Evolutionary conservation across 2,797 vertebrate genomes (phyloP).

Genomic region (Spatula versicolor): DNA sequence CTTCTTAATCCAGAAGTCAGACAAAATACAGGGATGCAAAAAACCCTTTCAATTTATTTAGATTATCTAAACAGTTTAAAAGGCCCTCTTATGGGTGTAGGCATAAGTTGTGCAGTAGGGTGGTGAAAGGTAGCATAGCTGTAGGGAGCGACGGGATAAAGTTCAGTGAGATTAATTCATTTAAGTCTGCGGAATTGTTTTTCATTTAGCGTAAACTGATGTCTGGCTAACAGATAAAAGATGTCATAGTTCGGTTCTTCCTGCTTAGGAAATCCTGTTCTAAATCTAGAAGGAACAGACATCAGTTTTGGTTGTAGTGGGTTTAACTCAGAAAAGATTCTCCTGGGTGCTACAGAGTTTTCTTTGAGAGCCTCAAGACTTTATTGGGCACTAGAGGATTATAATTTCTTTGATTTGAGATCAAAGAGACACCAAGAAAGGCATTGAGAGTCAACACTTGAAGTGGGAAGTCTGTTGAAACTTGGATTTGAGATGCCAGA

Average conservation of each 20-base stretch:
- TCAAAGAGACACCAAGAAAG: background rate
- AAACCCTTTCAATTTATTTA: background rate
- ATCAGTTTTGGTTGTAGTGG: background rate
- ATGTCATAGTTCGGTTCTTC: background rate
- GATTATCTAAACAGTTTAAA: background rate
- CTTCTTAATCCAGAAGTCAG: background rate
- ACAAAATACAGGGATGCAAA: background rate
- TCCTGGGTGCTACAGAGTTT: background rate
- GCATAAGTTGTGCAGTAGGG: background rate
- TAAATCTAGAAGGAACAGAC: background rate
- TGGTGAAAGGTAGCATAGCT: background rate
- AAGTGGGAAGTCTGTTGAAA: background rate
- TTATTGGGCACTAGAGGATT: background rate
- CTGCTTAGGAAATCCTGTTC: background rate
- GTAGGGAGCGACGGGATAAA: background rate
- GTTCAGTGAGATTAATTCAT: background rate
- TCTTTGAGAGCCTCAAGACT: background rate
- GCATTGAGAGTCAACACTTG: background rate
- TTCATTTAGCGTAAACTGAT: background rate
- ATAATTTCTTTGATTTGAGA: background rate
- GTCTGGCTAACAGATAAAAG: background rate
- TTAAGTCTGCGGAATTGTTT: background rate
- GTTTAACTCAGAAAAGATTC: background rate
- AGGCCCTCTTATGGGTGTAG: rapidly evolving
- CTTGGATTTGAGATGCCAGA: background rate